phyloP scores from a whole-genome alignment of 2,797 vertebrate genomes.

The Austrolebias charrua region DNA sequence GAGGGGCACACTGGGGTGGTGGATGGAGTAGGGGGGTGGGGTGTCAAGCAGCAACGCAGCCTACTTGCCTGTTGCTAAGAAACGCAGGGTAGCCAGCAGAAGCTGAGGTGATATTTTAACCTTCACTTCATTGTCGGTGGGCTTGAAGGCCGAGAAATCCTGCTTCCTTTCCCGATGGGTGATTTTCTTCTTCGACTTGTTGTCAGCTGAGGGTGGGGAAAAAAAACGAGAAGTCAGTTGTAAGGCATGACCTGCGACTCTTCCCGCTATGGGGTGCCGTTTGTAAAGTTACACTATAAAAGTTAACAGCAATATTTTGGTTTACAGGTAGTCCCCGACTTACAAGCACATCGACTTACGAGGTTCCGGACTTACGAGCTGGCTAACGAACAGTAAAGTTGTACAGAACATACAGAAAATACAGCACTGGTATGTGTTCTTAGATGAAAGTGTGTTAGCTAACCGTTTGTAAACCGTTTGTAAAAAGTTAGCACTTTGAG shows the following conservation, averaged over 20 bases:
- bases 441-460: no score
- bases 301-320: no score
- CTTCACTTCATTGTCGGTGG: slow-evolving; percentile 99
- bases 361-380: no score
- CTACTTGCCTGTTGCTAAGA: slow-evolving; percentile 99
- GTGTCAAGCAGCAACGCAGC: slow-evolving; percentile 79
- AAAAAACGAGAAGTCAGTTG: slow-evolving; percentile 46
- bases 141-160: slow-evolving; percentile 99
- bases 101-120: slow-evolving; percentile 99
- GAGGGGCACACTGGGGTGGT: slow-evolving; percentile 59
- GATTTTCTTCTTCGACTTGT: slow-evolving; percentile 99
- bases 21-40: slow-evolving; percentile 76
- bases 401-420: no score
- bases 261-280: background rate
- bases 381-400: no score
- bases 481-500: no score
- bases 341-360: no score
- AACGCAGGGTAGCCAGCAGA: slow-evolving; percentile 99
- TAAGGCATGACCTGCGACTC: slow-evolving; percentile 35
- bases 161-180: slow-evolving; percentile 98
- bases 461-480: no score
- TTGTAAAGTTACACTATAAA: no score
- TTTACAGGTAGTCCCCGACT: no score
- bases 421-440: no score
- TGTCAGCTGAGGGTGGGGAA: slow-evolving; percentile 87